Evolutionary conservation across 1,140 invertebrate species (phyloP).

Genomic region (Mya arenaria): DNA sequence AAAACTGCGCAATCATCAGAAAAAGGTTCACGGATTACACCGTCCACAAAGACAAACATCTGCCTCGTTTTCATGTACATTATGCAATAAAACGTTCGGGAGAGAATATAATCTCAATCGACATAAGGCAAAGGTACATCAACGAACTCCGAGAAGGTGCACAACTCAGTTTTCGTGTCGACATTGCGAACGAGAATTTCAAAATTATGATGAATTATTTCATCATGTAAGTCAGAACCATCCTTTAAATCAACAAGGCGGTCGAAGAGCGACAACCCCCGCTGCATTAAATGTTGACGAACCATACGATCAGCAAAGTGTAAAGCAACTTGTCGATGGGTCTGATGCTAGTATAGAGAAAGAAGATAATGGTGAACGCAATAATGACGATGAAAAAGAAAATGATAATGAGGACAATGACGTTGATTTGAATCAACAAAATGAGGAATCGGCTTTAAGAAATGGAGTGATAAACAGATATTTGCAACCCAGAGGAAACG

Average conservation of each 20-base stretch:
- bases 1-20: neutral
- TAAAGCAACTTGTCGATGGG: too few relatives aligned
- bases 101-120: slow-evolving; percentile 14
- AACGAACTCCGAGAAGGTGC: neutral
- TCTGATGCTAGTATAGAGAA: too few relatives aligned
- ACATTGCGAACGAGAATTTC: slow-evolving; percentile 29
- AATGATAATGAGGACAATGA: neutral
- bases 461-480: neutral
- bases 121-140: slow-evolving; percentile 1
- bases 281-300: neutral
- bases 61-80: slow-evolving; percentile 6
- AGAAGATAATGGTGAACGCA: too few relatives aligned
- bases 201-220: slow-evolving; percentile 18
- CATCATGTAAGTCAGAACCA: slow-evolving; percentile 33
- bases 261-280: neutral
- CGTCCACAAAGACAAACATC: slow-evolving; percentile 5
- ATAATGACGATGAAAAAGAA: too few relatives aligned
- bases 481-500: neutral
- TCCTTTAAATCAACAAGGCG: slow-evolving; percentile 38
- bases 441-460: neutral
- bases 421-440: slow-evolving; percentile 4
- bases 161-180: slow-evolving; percentile 21
- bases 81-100: neutral
- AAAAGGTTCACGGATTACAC: slow-evolving; percentile 27
- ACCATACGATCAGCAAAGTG: too few relatives aligned